phyloP scores from a whole-genome alignment of 2,888 invertebrate genomes.

The Heliconius cydno region DNA sequence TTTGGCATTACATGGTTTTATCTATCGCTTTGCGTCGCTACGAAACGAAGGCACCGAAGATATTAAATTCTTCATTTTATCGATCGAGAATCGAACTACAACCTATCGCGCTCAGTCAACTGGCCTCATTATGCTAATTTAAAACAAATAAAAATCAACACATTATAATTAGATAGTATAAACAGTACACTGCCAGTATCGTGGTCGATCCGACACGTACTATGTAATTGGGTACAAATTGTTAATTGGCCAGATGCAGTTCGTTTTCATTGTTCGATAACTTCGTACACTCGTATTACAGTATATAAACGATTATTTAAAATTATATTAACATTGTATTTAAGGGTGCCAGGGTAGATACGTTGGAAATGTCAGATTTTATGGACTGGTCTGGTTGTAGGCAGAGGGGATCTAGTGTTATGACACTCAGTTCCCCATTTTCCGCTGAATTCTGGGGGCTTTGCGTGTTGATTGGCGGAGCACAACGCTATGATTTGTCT shows the following conservation, averaged over 20 bases:
- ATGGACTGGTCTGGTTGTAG: too few species aligned
- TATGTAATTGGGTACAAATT: slow-evolving; percentile 57
- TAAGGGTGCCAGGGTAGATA: not conserved
- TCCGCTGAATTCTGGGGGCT: not conserved
- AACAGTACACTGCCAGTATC: slow-evolving; percentile 38
- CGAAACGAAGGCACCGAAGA: not conserved
- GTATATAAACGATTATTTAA: not conserved
- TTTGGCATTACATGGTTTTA: not conserved
- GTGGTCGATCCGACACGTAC: slow-evolving; percentile 54
- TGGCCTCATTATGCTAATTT: not conserved
- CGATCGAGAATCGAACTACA: not conserved
- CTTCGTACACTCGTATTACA: not conserved
- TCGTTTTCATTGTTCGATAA: slow-evolving; percentile 52
- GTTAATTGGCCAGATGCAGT: slow-evolving; percentile 55
- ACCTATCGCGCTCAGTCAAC: not conserved
- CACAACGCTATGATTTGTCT: too few species aligned
- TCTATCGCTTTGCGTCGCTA: not conserved
- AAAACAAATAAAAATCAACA: not conserved
- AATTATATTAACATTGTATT: not conserved
- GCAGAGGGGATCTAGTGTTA: too few species aligned
- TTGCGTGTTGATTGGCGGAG: not conserved
- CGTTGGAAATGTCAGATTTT: too few species aligned
- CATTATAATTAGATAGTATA: not conserved
- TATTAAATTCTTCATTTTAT: not conserved
- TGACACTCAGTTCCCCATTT: not conserved